Evolutionary conservation across 2,113 vertebrate species (phyloP).

Genomic region (Thryonomys swinderianus): DNA sequence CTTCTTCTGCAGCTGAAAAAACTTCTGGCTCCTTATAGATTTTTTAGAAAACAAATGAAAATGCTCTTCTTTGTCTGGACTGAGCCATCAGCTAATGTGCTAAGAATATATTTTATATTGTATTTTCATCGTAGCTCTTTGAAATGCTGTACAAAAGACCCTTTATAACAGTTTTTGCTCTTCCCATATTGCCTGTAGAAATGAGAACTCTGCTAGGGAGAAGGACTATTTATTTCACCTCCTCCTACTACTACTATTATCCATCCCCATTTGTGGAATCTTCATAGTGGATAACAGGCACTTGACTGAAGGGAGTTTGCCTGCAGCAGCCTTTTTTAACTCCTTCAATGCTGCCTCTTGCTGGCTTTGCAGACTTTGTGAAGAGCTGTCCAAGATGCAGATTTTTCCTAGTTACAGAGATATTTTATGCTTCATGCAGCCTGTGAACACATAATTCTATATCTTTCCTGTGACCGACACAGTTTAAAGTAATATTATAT

Average conservation of each 20-base stretch:
- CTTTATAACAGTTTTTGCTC: conserved; percentile 62
- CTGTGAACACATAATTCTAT: neutral
- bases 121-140: conserved; percentile 75
- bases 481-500: neutral
- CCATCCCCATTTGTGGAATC: neutral
- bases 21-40: conserved; percentile 64
- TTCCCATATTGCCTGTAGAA: conserved; percentile 66
- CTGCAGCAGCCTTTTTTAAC: conserved; percentile 54
- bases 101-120: conserved; percentile 72
- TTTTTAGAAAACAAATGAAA: conserved; percentile 78
- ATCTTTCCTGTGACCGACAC: neutral
- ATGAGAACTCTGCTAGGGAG: neutral
- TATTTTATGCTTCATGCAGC: neutral
- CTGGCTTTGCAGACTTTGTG: neutral
- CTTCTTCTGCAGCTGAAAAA: conserved; percentile 60
- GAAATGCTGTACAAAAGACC: conserved; percentile 63
- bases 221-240: conserved; percentile 46
- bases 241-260: neutral
- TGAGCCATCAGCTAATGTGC: conserved; percentile 53
- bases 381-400: neutral
- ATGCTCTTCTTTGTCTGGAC: conserved; percentile 72
- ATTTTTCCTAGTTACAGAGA: neutral
- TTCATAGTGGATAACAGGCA: neutral
- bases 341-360: neutral
- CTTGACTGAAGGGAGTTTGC: conserved; percentile 51